Conservation (phyloP, 2,797 vertebrate species). For the Fringilla coelebs region DNA sequence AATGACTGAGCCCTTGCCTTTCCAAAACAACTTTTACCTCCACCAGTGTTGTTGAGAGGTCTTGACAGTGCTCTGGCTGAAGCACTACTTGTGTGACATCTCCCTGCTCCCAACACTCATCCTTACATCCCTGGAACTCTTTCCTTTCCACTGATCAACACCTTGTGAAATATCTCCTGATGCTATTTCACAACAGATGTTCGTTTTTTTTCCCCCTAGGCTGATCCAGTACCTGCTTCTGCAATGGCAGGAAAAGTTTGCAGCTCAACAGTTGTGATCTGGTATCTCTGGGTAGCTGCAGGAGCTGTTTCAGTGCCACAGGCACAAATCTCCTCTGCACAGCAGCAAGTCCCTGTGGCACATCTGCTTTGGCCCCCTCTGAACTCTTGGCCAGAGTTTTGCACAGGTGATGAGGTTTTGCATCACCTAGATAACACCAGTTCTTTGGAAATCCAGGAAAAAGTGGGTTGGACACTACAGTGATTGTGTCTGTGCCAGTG, state of each 20-base stretch:
- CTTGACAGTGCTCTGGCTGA: not conserved
- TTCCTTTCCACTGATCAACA: not conserved
- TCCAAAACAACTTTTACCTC: not conserved
- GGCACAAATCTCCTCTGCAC: not conserved
- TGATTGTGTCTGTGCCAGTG: not conserved
- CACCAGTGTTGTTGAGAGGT: not conserved
- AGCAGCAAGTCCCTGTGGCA: not conserved
- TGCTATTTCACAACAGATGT: not conserved
- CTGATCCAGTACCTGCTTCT: not conserved
- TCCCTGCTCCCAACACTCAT: not conserved
- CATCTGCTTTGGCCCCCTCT: not conserved
- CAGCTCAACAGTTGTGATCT: not conserved
- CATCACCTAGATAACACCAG: not conserved
- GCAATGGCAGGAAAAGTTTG: not conserved
- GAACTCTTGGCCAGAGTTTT: not conserved
- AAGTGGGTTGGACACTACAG: not conserved
- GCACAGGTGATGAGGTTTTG: not conserved
- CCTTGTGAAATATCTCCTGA: not conserved
- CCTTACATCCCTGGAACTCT: not conserved
- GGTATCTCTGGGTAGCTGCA: not conserved
- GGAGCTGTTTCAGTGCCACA: not conserved
- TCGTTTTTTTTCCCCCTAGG: not conserved
- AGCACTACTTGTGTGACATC: fast-evolving
- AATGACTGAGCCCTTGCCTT: not conserved
- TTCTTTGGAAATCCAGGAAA: not conserved